phyloP scores from a whole-genome alignment of 2,888 invertebrate species.

The Tenthredo amoena region DNA sequence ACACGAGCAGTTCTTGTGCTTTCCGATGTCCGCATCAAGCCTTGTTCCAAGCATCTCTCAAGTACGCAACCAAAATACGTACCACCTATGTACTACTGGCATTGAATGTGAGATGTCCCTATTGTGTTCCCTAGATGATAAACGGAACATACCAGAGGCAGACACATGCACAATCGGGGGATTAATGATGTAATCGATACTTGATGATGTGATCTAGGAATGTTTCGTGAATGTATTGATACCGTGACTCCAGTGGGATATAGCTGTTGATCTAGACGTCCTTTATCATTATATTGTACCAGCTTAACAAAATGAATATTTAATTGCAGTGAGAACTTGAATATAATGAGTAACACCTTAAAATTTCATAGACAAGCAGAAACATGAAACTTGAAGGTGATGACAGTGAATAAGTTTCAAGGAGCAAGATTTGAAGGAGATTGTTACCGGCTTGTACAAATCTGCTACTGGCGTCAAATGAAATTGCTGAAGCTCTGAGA shows the following conservation, averaged over 20 bases:
- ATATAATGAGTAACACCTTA: not conserved
- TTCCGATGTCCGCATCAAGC: not conserved
- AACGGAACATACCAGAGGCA: not conserved
- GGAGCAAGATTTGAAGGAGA: conserved; percentile 1
- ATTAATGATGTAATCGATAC: not conserved
- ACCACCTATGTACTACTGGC: not conserved
- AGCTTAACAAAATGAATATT: not conserved
- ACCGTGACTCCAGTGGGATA: not conserved
- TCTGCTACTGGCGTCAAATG: conserved; percentile 24
- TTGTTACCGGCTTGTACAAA: conserved; percentile 19
- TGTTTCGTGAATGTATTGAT: not conserved
- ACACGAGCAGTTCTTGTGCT: not conserved
- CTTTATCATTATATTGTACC: not conserved
- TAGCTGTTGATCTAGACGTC: not conserved
- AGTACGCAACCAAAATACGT: conserved; percentile 1
- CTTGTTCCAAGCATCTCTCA: not conserved
- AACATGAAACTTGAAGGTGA: conserved; percentile 12
- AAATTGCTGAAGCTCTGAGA: conserved; percentile 18
- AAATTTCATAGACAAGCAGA: not conserved
- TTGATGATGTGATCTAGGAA: not conserved
- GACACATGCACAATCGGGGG: not conserved
- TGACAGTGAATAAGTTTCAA: not conserved
- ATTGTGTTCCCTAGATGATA: not conserved
- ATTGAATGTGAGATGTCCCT: not conserved
- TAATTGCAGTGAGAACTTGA: not conserved